Conservation (phyloP, 2,888 invertebrate species). For the Lordiphosa andalusiaca region DNA sequence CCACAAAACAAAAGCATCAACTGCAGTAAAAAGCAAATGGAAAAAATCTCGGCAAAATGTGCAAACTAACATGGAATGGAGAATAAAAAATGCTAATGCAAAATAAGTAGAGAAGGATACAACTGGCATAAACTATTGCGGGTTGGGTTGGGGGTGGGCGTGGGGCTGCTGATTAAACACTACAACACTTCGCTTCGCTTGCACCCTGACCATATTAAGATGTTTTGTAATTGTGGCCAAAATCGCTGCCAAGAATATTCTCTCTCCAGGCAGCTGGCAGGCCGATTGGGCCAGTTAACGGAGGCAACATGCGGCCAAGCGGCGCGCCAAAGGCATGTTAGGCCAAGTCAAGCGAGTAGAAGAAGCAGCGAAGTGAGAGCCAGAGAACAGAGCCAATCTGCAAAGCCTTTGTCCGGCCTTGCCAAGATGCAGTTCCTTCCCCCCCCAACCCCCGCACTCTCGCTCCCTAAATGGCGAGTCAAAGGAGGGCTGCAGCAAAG, state of each 20-base stretch:
- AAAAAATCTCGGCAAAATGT: slow-evolving; percentile 13
- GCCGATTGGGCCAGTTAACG: no score
- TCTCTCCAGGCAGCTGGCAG: slow-evolving; percentile 4
- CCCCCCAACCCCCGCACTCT: background rate
- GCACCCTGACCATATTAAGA: slow-evolving; percentile 45
- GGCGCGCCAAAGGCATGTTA: slow-evolving; percentile 65
- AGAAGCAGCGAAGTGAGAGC: background rate
- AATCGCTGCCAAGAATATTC: slow-evolving; percentile 59
- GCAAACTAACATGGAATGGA: slow-evolving; percentile 6
- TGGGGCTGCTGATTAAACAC: no score
- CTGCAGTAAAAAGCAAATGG: slow-evolving; percentile 6
- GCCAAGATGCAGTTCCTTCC: slow-evolving; percentile 43
- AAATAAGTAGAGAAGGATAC: no score
- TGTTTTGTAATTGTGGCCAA: slow-evolving; percentile 65
- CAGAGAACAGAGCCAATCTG: slow-evolving; percentile 48
- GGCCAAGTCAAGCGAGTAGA: slow-evolving; percentile 48
- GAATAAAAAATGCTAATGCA: slow-evolving; percentile 10
- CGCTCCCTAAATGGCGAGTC: background rate
- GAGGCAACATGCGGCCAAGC: slow-evolving; percentile 56
- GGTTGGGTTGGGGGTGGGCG: no score
- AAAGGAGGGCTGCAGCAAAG: slow-evolving; percentile 6
- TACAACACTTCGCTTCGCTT: no score
- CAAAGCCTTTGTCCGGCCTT: slow-evolving; percentile 47
- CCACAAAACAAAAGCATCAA: slow-evolving; percentile 20
- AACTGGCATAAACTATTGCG: no score